phyloP scores from a whole-genome alignment of 2,797 vertebrate species.

The Chelonia mydas region DNA sequence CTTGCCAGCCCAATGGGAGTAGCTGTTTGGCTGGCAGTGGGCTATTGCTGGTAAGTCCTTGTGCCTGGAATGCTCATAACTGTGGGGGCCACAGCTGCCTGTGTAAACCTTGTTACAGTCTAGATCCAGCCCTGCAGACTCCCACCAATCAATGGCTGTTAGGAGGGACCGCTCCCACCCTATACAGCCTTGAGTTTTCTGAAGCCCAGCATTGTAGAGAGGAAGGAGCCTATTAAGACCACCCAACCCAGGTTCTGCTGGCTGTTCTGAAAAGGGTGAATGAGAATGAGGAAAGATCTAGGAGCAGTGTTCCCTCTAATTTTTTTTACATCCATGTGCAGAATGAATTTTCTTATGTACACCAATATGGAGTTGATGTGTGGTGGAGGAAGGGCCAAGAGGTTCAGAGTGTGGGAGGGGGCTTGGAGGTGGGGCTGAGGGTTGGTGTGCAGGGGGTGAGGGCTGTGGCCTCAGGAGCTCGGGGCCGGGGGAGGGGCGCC shows the following conservation, averaged over 20 bases:
- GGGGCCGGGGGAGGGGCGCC: too few relatives aligned
- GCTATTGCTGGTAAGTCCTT: not conserved
- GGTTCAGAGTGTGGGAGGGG: too few relatives aligned
- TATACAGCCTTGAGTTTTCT: not conserved
- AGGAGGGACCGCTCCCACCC: not conserved
- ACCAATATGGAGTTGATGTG: too few relatives aligned
- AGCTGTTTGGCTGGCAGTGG: not conserved
- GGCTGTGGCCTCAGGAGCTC: too few relatives aligned
- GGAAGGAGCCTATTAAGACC: not conserved
- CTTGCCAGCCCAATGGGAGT: not conserved
- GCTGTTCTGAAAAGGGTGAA: too few relatives aligned
- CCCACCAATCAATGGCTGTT: not conserved
- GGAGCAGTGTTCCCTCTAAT: too few relatives aligned
- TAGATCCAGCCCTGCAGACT: not conserved
- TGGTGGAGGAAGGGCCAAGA: too few relatives aligned
- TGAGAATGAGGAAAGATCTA: not conserved
- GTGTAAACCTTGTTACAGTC: not conserved
- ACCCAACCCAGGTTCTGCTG: fast-evolving
- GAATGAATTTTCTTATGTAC: too few relatives aligned
- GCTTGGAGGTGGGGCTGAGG: too few relatives aligned
- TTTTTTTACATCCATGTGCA: too few relatives aligned
- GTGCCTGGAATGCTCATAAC: not conserved
- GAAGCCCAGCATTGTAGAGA: not conserved
- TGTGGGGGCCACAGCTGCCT: not conserved
- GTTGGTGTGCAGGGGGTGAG: too few relatives aligned